Evolutionary conservation across 2,888 invertebrate species (phyloP).

Genomic region (Hoplodrina blanda): DNA sequence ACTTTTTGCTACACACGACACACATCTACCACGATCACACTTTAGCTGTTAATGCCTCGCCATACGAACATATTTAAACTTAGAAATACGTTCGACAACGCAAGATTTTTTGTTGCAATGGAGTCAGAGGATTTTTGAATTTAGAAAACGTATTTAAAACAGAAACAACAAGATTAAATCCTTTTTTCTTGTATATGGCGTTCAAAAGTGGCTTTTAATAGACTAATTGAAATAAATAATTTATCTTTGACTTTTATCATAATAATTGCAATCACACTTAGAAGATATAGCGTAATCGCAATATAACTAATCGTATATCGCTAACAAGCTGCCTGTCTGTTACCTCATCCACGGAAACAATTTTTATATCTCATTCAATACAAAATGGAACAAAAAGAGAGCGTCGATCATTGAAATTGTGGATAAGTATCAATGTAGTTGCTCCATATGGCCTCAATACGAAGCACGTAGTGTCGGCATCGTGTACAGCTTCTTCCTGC

Average conservation of each 20-base stretch:
- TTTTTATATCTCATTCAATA: slow-evolving; percentile 41
- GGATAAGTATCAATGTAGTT: slow-evolving; percentile 47
- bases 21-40: not conserved
- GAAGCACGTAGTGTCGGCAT: slow-evolving; percentile 47
- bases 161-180: no score
- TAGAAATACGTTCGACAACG: no score
- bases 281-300: not conserved
- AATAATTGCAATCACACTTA: not conserved
- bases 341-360: slow-evolving; percentile 43
- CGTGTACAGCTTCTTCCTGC: slow-evolving; percentile 49
- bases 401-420: slow-evolving; percentile 35
- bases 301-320: slow-evolving; percentile 2
- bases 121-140: not conserved
- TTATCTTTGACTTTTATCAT: not conserved
- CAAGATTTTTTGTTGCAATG: not conserved
- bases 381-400: slow-evolving; percentile 39
- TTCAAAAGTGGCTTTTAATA: no score
- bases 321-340: slow-evolving; percentile 18
- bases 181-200: no score
- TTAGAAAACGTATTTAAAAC: not conserved
- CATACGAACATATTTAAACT: no score
- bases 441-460: slow-evolving; percentile 54
- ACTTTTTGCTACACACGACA: not conserved
- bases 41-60: not conserved
- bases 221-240: no score